phyloP scores from a whole-genome alignment of 92 coral and sea anemone genomes.

The Hydrozoanthus gracilis region DNA sequence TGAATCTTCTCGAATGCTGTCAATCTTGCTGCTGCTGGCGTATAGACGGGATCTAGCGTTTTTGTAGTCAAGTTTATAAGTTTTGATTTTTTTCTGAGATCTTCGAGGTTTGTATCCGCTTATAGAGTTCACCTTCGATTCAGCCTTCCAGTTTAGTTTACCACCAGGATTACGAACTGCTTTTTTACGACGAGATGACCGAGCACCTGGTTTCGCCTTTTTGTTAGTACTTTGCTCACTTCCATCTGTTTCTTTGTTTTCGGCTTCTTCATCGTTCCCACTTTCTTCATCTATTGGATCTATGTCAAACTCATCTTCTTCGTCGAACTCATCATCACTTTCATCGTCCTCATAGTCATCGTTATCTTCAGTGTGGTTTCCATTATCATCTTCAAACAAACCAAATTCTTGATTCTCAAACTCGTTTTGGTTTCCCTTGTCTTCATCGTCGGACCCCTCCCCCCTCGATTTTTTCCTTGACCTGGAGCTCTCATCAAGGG shows the following conservation, averaged over 20 bases:
- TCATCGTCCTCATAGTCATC: background rate
- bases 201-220: background rate
- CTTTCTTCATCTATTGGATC: conserved; percentile 31
- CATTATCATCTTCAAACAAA: background rate
- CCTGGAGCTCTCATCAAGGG: no score
- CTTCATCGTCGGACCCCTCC: background rate
- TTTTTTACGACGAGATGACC: background rate
- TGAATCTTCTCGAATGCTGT: conserved; percentile 12
- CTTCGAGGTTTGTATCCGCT: conserved; percentile 48
- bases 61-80: conserved; percentile 75
- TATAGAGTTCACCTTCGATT: conserved; percentile 72
- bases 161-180: conserved; percentile 46
- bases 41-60: conserved; percentile 78
- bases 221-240: background rate
- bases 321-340: background rate
- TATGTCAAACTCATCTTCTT: conserved; percentile 9
- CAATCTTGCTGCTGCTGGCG: conserved; percentile 34
- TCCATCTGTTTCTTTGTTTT: background rate
- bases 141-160: conserved; percentile 85
- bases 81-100: conserved; percentile 63
- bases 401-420: background rate
- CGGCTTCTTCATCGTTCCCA: background rate
- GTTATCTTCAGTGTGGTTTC: background rate
- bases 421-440: background rate
- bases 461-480: background rate